Conservation (phyloP, 2,113 vertebrate genomes). For the Numenius arquata region DNA sequence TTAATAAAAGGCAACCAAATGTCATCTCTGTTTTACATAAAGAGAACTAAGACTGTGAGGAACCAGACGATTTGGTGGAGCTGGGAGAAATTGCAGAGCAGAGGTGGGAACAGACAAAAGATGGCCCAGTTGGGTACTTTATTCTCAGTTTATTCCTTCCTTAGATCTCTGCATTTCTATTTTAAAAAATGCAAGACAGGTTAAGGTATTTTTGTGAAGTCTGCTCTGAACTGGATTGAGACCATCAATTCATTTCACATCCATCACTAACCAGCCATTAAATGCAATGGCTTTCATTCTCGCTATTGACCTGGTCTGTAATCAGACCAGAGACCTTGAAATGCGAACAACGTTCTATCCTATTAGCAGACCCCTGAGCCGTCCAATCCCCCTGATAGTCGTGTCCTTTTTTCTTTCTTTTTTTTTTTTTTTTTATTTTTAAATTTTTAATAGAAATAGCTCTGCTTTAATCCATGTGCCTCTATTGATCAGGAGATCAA, state of each 20-base stretch:
- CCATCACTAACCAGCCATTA: constrained; percentile 45
- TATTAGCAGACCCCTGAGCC: constrained; percentile 8
- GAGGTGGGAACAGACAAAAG: neutral
- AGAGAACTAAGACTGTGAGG: neutral
- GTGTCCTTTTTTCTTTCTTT: neutral
- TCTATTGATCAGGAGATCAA: neutral
- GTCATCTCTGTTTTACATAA: neutral
- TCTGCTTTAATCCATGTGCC: neutral
- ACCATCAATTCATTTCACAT: constrained; percentile 28
- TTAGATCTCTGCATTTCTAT: neutral
- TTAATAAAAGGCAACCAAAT: neutral
- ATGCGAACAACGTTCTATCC: neutral
- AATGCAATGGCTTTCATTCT: constrained; percentile 9
- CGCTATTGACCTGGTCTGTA: constrained; percentile 31
- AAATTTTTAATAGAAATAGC: neutral
- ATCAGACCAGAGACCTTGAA: constrained; percentile 35
- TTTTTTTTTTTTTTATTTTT: neutral
- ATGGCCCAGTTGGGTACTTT: neutral
- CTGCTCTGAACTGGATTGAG: neutral
- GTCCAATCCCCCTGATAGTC: neutral
- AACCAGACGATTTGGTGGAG: neutral
- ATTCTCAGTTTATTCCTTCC: neutral
- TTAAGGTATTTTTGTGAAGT: neutral
- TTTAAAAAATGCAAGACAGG: neutral
- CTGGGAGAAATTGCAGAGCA: neutral